Evolutionary conservation across 92 coral and sea anemone species (phyloP), one percentile per base, ranked within the genome.

Genomic region (Porites rus): DNA sequence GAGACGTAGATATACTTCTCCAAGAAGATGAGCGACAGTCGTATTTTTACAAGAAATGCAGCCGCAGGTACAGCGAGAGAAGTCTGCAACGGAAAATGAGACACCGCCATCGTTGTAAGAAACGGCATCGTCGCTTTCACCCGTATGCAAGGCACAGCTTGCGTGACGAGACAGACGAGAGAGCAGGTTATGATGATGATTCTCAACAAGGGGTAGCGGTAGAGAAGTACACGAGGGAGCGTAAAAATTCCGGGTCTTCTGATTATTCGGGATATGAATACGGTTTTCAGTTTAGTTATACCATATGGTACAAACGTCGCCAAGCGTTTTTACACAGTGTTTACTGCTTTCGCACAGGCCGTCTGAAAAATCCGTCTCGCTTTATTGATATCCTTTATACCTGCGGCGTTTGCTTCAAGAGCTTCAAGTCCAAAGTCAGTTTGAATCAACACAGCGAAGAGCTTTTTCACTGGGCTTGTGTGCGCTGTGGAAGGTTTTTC

Each of bases 381-480:
- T 67, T 87, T 17, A n/a, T 90, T 1, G 90, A 90, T 38, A 68
- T 90, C 19, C 79, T 97, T 64, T 92, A 92, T 80, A 93, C 99
- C 0, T 97, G 99, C 68, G 99, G 99, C 0, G 96, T 95, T 7
- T 97, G 99, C 77, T 97, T 90, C 79, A 95, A 93, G 87, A 95
- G 96, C 70, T 97, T 97, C 28, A 90, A 65, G 56, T 84, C 96
- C 6, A 87, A 91, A 70, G 96, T 97, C 6, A 92, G 97, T 64
- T 90, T 97, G 51, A 92, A 94, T 64, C 99, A 97, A 51, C 99
- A 97, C 80, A 83, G 85, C n/a, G 99, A 95, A 46, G 98, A 97
- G 83, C 94, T 97, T 0, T 68, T 84, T 78, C 99, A 97, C 89
- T 97, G 98, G 94, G 99, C 99, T 1, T 97, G 99, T 76, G 93